A percentile compares a stretch with the other conserved stretches of the same genome.
Conservation (phyloP, 37 sponge, comb jelly and placozoan genomes). For the Crambe crambe region DNA sequence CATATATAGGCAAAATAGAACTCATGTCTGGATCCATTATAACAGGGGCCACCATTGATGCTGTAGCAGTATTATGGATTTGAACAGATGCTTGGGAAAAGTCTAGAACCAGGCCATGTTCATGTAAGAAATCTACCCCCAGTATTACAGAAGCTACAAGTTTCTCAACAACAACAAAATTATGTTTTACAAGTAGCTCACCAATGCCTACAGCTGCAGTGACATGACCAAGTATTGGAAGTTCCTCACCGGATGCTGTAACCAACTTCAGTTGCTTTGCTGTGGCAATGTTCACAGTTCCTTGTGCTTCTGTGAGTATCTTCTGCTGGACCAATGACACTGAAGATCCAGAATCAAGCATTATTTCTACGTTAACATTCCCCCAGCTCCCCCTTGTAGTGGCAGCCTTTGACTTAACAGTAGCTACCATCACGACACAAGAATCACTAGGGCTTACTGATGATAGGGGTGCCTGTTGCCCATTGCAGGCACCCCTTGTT, state of each 20-base stretch:
- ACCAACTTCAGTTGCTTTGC: constrained; percentile 35
- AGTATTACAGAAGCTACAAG: constrained; percentile 52
- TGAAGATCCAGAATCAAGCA: constrained; percentile 53
- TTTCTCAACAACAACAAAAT: constrained; percentile 53
- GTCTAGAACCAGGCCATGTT: too few species aligned
- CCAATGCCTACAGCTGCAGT: constrained; percentile 13
- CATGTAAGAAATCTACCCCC: constrained; percentile 56
- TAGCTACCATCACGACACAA: neutral
- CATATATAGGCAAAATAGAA: neutral
- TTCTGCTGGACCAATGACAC: constrained; percentile 29
- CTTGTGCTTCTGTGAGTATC: neutral
- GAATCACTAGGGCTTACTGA: constrained; percentile 20
- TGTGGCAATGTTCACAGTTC: constrained; percentile 7
- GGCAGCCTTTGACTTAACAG: constrained; percentile 7
- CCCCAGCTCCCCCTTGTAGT: constrained; percentile 8
- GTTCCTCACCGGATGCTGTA: constrained; percentile 40
- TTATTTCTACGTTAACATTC: constrained; percentile 26
- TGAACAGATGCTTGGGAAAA: neutral
- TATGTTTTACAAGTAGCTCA: constrained; percentile 7
- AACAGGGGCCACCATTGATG: neutral
- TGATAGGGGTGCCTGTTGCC: constrained; percentile 26
- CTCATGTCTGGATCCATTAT: too few species aligned
- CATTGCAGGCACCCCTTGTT: too few species aligned
- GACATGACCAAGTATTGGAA: constrained; percentile 23
- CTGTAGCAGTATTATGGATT: neutral